Base-by-base conservation (phyloP, 2,888 invertebrate species). In the Melanargia galathea region DNA sequence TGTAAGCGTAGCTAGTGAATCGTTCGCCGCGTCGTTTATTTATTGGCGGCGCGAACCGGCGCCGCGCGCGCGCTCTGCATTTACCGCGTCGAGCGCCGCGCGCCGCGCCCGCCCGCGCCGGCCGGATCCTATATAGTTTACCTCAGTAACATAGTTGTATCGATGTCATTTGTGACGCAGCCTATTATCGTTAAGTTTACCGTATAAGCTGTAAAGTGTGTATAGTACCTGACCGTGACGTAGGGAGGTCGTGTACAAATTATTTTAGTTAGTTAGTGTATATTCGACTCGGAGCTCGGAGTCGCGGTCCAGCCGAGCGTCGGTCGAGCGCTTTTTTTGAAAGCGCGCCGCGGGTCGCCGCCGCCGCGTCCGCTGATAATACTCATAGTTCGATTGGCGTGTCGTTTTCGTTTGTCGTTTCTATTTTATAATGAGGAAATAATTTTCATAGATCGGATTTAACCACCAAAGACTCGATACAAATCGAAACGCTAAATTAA, bases 111-210 rank as follows among this genome's bases (percentile, higher is more conserved):
- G 45, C 16, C 57, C 16, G 38, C 30, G 18, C 45, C 35, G 33
- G 24, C 5, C 10, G 57, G 40, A 86, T 90, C 90, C 90, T 90
- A 87, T 86, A 85, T 87, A 86, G 86, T 86, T 88, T 90, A 90
- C 90, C 90, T 90, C 90, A 89, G 82, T 86, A 83, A 80, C 74
- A 81, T 90, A 89, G 87, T 84, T 84, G 81, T 87, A 89, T 84
- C 79, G 78, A 79, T 86, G 89, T 90, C 88, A 84, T 83, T 82
- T 82, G 84, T 87, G 90, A 89, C 90, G 86, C 83, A 89, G 90
- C 90, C 90, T 90, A 90, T 87, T 90, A 90, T 83, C 81, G 75
- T 89, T 90, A 90, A 90, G 89, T 86, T 82, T 87, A 87, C 76
- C 72, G 72, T 82, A 70, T 90, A 89, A 86, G 86, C 77, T 85